Base-by-base conservation (phyloP, 2,113 vertebrate genomes). In the western clawed frog (Xenopus tropicalis) region DNA sequence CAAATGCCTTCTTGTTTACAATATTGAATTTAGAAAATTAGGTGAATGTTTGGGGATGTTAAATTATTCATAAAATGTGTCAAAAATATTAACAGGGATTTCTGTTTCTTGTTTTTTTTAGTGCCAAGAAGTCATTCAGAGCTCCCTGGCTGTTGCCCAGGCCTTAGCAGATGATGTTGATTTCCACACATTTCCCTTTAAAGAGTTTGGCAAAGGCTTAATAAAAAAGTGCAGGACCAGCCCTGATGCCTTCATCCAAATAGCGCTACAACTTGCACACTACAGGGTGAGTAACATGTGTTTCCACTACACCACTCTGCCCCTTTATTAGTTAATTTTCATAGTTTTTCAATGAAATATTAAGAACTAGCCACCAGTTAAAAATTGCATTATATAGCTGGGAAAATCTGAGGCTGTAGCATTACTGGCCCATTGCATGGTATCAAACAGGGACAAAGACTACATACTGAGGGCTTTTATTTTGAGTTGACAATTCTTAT, bases 91-190 rank as follows among this genome's bases (percentile, higher is more conserved):
- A 9, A 48, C 46, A 48, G 4, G 3, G 11, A 3, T 48, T 13
- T 48, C 1, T 48, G 12, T 17, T 48, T 48, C 46, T 11, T 48
- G 13, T 48, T 48, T 48, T 14, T n/a, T 48, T 14, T 48, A 99
- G 97, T 98, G 97, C 79, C 92, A 95, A 75, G 91, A 90, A 14
- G 74, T 88, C 21, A 97, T 98, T 17, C 86, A 91, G 81, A 85
- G 74, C 4, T 94, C 93, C 61, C 83, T 98, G 82, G 86, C 72
- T 44, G 80, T 90, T 1, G 97, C 96, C 0, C 70, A 1, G 13
- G 74, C 84, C 14, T 87, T 99, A 66, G 95, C 96, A 3, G 85
- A 92, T 7, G 95, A 98, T 11, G 95, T 98, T 73, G 97, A 98
- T 75, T 93, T 93, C 59, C 79, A 80, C 70, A 16, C 82, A 56